Evolutionary conservation across 2,888 invertebrate genomes (phyloP).

Genomic region (Ichneumoninae sp.): DNA sequence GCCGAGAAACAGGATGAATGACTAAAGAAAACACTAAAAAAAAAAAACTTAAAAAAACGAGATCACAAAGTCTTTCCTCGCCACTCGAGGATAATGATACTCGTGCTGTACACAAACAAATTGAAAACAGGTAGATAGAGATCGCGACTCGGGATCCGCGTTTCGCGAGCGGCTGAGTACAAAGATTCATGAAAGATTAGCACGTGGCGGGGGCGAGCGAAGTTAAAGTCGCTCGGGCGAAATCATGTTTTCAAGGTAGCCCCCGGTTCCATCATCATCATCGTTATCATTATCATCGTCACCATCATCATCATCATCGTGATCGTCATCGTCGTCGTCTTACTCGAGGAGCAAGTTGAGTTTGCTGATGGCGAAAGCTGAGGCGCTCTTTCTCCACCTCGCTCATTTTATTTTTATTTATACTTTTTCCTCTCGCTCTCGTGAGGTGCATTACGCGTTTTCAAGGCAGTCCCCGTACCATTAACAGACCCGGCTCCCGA

Average conservation of each 20-base stretch:
- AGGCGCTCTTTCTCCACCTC: conserved; percentile 43
- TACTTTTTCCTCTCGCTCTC: conserved; percentile 10
- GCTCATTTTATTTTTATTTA: conserved; percentile 35
- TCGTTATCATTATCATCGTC: conserved; percentile 26
- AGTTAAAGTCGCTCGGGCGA: conserved; percentile 48
- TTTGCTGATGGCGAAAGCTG: conserved; percentile 56
- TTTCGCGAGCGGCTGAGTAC: conserved; percentile 38
- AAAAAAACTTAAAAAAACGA: neutral
- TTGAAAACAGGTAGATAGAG: conserved; percentile 53
- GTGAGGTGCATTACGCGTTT: conserved; percentile 56
- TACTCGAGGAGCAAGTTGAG: neutral
- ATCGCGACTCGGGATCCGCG: conserved; percentile 24
- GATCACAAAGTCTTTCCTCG: conserved; percentile 12
- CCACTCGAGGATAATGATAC: conserved; percentile 22
- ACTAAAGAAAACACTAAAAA: neutral
- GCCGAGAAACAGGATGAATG: neutral
- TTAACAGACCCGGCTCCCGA: conserved; percentile 58
- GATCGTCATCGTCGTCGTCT: conserved; percentile 29
- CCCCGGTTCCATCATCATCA: conserved; percentile 39
- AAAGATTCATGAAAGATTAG: conserved; percentile 52
- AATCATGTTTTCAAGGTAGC: conserved; percentile 61
- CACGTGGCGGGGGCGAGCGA: conserved; percentile 11
- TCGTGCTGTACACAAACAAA: conserved; percentile 26
- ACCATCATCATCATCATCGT: conserved; percentile 42
- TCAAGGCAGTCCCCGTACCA: conserved; percentile 62